Conservation (phyloP, 64 coral and sea anemone genomes). For the Dendronephthya gigantea region DNA sequence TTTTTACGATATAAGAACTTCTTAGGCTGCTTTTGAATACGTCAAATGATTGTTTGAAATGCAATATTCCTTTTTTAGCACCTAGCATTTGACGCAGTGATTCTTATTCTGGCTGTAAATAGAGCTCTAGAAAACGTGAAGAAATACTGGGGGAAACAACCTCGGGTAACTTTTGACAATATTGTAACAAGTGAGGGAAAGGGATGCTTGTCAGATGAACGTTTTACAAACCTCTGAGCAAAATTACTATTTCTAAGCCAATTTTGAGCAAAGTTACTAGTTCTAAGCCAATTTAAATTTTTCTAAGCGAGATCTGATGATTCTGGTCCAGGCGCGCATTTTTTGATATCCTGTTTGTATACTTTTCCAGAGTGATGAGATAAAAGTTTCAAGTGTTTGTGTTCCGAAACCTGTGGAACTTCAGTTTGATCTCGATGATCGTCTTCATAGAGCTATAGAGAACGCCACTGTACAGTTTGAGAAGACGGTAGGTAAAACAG, state of each 20-base stretch:
- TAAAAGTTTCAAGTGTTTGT: constrained; percentile 7
- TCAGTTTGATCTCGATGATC: constrained; percentile 47
- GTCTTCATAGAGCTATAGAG: constrained; percentile 28
- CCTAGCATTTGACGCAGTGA: constrained; percentile 69
- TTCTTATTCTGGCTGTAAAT: constrained; percentile 32
- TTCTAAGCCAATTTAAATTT: too few relatives aligned
- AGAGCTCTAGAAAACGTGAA: constrained; percentile 9
- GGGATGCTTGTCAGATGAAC: too few relatives aligned
- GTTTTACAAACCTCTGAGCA: too few relatives aligned
- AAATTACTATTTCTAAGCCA: too few relatives aligned
- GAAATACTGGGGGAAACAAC: constrained; percentile 36
- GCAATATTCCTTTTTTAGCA: too few relatives aligned
- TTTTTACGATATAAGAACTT: too few relatives aligned
- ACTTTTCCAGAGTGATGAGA: constrained; percentile 15
- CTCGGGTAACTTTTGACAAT: constrained; percentile 22
- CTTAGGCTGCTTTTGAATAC: too few relatives aligned
- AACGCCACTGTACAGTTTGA: constrained; percentile 48
- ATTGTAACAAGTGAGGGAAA: too few relatives aligned
- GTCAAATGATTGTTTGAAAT: too few relatives aligned
- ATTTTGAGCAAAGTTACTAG: too few relatives aligned
- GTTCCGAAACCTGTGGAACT: constrained; percentile 50
- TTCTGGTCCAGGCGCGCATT: too few relatives aligned
- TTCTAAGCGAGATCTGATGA: too few relatives aligned
- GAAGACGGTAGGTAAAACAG: constrained; percentile 27
- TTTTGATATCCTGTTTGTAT: not conserved